Evolutionary conservation across 2,888 invertebrate genomes (phyloP).

Genomic region (Dryocosmus kuriphilus): DNA sequence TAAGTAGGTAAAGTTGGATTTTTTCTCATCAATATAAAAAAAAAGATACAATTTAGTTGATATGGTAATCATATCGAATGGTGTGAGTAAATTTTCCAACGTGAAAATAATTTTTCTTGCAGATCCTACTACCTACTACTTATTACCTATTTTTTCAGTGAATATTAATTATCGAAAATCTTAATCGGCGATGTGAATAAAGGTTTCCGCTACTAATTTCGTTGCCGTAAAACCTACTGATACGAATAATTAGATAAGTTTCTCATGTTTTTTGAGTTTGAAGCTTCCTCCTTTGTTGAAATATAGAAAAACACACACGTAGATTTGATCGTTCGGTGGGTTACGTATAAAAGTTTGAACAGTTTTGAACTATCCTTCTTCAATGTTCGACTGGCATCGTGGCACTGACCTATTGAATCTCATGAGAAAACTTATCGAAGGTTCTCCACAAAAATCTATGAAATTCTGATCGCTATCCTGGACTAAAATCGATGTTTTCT

Average conservation of each 20-base stretch:
- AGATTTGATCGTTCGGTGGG: neutral
- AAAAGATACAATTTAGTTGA: too few relatives aligned
- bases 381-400: neutral
- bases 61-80: too few relatives aligned
- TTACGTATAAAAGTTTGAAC: slow-evolving; percentile 1
- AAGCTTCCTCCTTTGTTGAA: neutral
- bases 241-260: neutral
- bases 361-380: neutral
- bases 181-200: too few relatives aligned
- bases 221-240: too few relatives aligned
- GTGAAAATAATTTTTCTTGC: too few relatives aligned
- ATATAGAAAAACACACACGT: neutral
- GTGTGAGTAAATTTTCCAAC: too few relatives aligned
- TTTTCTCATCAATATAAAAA: too few relatives aligned
- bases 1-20: too few relatives aligned
- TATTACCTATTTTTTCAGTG: too few relatives aligned
- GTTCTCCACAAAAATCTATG: neutral
- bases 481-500: slow-evolving; percentile 2
- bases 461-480: neutral
- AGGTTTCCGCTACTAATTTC: too few relatives aligned
- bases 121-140: too few relatives aligned
- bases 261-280: neutral
- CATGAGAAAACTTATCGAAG: neutral
- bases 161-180: too few relatives aligned
- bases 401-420: slow-evolving; percentile 16